Base-by-base conservation (phyloP, 2,113 vertebrate species). In the Pterocles burchelli region DNA sequence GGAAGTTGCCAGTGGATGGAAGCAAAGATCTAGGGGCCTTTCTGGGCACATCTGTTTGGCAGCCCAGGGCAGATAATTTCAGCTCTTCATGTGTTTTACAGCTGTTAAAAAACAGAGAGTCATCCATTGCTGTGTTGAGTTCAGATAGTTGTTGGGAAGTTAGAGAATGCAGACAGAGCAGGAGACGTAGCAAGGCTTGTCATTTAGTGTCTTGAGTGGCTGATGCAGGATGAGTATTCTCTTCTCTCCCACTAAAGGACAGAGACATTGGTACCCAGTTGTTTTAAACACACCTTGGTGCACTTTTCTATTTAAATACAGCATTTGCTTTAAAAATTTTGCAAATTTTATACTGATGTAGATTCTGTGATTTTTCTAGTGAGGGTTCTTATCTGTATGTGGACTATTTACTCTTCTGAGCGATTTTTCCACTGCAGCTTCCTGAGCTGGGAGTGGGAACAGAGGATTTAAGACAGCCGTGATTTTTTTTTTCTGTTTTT, bases 91-190 rank as follows among this genome's bases (percentile, higher is more conserved):
- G 86, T 90, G 89, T 89, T 79, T 96, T 97, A 55, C 58, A 95
- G 87, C 89, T 97, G 75, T 88, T 95, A 85, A 26, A 29, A 92
- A 97, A 75, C n/a, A 88, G 58, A 79, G 22, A 93, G 95, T 92
- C 57, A 88, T 95, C 83, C 94, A 18, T 85, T 96, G 78, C 85
- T 88, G 20, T 82, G 38, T 91, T 93, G 74, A 57, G 46, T 93
- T 73, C 75, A 94, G 51, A 82, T n/a, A 94, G 57, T 70, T 93
- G 9, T 41, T 52, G 43, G 36, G 28, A 45, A 38, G 46, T 31
- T 62, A 34, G 16, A 57, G 25, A 58, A 57, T 10, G 14, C 48
- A 54, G 33, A n/a, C 3, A n/a, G 38, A 87, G 11, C 28, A 84
- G 20, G 72, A 55, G 20, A 54, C 10, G 7, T 57, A 10, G 25